Evolutionary conservation across 1,140 invertebrate species (phyloP).

Genomic region (Samia ricini): DNA sequence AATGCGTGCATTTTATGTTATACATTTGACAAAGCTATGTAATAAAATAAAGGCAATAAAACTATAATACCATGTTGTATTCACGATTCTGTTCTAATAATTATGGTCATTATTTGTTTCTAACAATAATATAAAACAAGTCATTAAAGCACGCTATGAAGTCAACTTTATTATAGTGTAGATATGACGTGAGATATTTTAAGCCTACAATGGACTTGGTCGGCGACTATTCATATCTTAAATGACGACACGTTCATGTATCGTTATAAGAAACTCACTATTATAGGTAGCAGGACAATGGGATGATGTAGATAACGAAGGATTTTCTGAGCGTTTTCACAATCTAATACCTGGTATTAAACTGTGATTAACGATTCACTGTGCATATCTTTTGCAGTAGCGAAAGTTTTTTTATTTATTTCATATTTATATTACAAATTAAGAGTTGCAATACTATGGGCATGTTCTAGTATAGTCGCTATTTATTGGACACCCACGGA

Average conservation of each 20-base stretch:
- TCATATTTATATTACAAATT: too few species aligned
- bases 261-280: background rate
- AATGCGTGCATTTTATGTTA: background rate
- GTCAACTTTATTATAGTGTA: background rate
- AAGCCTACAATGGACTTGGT: background rate
- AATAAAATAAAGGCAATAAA: conserved; percentile 2
- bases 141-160: background rate
- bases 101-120: conserved; percentile 7
- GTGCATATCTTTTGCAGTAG: background rate
- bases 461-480: too few species aligned
- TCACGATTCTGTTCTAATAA: conserved; percentile 6
- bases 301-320: background rate
- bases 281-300: background rate
- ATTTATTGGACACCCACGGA: too few species aligned
- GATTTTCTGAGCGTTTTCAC: background rate
- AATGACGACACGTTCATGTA: background rate
- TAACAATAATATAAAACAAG: background rate
- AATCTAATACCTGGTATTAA: background rate
- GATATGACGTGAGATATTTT: background rate
- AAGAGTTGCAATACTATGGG: too few species aligned
- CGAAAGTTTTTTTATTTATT: too few species aligned
- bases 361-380: background rate
- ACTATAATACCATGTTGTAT: background rate
- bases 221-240: background rate
- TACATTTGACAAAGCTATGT: background rate